These are phyloP conservation scores for Myiopsitta monachus DNA, from an alignment of 2,113 vertebrate genomes.

Conservation along the genomic window DNA sequence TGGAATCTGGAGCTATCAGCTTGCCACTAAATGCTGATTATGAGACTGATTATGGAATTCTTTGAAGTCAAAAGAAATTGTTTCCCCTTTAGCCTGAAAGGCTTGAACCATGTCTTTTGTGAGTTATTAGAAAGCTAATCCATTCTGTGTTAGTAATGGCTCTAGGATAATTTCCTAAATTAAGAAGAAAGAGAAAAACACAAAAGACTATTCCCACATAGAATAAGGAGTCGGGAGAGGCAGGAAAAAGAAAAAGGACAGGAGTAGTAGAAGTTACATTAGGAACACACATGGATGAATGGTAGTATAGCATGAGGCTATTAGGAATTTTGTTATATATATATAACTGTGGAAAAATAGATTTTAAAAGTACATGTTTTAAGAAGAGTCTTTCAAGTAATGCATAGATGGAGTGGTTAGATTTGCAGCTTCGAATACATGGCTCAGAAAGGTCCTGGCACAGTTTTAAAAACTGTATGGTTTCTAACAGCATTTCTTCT, in stretches of 20 bases:
- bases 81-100: constrained; percentile 14
- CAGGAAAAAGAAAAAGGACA: background rate
- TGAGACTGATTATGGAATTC: background rate
- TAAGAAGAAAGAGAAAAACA: constrained; percentile 28
- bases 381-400: background rate
- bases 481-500: background rate
- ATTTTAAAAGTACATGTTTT: background rate
- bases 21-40: background rate
- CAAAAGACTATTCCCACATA: background rate
- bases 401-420: background rate
- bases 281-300: background rate
- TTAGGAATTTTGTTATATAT: background rate
- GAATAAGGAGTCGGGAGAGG: background rate
- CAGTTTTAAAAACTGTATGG: background rate
- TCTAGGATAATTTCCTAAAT: constrained; percentile 5
- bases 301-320: background rate
- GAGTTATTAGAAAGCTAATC: background rate
- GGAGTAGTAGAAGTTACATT: background rate
- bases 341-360: background rate
- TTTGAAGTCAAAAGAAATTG: constrained; percentile 23
- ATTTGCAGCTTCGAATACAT: background rate
- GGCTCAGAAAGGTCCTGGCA: background rate
- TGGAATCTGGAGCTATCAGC: background rate
- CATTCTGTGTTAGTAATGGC: background rate
- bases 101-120: constrained; percentile 15